These are phyloP conservation scores for Bostrychus sinensis DNA, from an alignment of 2,113 vertebrate genomes.

Conservation along the genomic window DNA sequence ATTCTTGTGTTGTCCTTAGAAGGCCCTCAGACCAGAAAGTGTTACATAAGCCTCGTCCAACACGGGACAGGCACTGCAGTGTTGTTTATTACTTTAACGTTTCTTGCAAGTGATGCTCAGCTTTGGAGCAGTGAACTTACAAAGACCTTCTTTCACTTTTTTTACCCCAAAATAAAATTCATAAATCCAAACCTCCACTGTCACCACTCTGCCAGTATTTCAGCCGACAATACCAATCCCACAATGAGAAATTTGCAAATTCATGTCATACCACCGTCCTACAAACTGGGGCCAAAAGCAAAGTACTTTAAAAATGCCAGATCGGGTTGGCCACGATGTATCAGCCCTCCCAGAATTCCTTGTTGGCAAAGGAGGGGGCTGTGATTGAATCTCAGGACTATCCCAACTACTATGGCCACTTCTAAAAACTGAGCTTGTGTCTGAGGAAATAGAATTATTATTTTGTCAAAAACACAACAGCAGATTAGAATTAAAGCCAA, in stretches of 20 bases:
- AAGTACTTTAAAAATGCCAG: constrained; percentile 3
- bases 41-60: constrained; percentile 21
- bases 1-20: constrained; percentile 63
- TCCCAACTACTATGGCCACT: too few species aligned
- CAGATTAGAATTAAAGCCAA: too few species aligned
- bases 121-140: constrained; percentile 8
- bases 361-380: constrained; percentile 25
- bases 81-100: constrained; percentile 46
- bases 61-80: constrained; percentile 15
- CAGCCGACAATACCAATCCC: constrained; percentile 36
- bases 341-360: neutral
- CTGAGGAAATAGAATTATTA: too few species aligned
- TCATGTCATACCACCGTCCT: constrained; percentile 59
- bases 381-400: too few species aligned
- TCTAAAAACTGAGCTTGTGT: too few species aligned
- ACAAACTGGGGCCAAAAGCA: constrained; percentile 24
- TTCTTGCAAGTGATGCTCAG: constrained; percentile 18
- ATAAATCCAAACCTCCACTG: constrained; percentile 24
- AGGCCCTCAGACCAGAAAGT: constrained; percentile 40
- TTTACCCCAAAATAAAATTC: neutral
- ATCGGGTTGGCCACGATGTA: neutral
- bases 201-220: constrained; percentile 10
- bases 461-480: too few species aligned
- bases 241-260: constrained; percentile 50
- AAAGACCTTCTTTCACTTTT: constrained; percentile 46